Evolutionary conservation across 2,888 invertebrate genomes (phyloP).

Genomic region (Nebria brevicollis): DNA sequence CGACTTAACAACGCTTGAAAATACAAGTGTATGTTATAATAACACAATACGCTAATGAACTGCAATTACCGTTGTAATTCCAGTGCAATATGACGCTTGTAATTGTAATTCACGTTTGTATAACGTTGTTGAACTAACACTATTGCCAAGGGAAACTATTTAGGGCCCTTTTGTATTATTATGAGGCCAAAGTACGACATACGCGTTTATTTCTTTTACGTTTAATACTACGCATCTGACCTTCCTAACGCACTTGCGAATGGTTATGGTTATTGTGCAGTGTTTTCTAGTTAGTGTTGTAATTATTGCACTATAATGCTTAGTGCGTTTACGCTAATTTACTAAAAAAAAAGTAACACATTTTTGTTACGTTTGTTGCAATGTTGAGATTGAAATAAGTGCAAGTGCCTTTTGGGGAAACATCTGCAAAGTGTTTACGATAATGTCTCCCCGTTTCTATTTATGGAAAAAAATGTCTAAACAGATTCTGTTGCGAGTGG

Average conservation of each 20-base stretch:
- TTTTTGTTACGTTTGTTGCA: not conserved
- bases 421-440: not conserved
- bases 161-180: too few relatives aligned
- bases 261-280: not conserved
- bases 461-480: not conserved
- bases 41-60: not conserved
- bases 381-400: not conserved
- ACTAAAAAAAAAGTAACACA: too few relatives aligned
- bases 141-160: not conserved
- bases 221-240: too few relatives aligned
- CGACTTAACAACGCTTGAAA: too few relatives aligned
- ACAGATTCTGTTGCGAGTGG: not conserved
- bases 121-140: not conserved
- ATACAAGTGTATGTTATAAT: not conserved
- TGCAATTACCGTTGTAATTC: not conserved
- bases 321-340: not conserved
- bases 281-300: not conserved
- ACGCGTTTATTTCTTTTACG: too few relatives aligned
- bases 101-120: not conserved
- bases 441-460: not conserved
- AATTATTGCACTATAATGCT: not conserved
- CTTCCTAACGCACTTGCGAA: not conserved
- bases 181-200: too few relatives aligned
- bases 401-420: too few relatives aligned
- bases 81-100: not conserved